These are phyloP conservation scores for Andrena minutula DNA, from an alignment of 2,888 invertebrate genomes.

Conservation along the genomic window DNA sequence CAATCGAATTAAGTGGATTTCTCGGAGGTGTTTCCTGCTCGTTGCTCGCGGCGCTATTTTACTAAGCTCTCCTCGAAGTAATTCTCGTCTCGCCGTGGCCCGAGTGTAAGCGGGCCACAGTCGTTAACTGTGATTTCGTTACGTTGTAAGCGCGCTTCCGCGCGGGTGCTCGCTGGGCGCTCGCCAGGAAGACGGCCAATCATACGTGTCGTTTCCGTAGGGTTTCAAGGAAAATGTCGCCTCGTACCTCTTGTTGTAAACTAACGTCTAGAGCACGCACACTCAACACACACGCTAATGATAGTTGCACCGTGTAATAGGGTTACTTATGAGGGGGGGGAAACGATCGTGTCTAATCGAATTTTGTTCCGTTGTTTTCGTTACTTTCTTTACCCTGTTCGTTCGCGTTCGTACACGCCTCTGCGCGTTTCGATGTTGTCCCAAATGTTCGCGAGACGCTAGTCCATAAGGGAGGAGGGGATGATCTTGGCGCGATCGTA, in stretches of 20 bases:
- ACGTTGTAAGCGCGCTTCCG: conserved; percentile 25
- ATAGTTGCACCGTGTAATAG: conserved; percentile 46
- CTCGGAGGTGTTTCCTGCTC: neutral
- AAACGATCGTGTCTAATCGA: conserved; percentile 10
- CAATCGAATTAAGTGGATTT: conserved; percentile 9
- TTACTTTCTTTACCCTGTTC: neutral
- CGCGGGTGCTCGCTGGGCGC: neutral
- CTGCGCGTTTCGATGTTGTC: conserved; percentile 20
- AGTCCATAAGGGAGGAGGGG: conserved; percentile 31
- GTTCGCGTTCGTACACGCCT: neutral
- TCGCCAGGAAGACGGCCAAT: conserved; percentile 5
- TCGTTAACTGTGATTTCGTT: conserved; percentile 65
- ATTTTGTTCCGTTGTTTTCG: conserved; percentile 12
- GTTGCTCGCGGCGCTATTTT: conserved; percentile 21
- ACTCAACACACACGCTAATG: conserved; percentile 5
- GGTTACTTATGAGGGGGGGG: conserved; percentile 23
- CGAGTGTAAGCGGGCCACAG: conserved; percentile 31
- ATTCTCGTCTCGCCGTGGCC: conserved; percentile 40
- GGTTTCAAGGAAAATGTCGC: conserved; percentile 16
- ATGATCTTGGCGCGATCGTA: neutral
- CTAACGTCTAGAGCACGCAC: conserved; percentile 37
- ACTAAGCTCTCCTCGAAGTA: conserved; percentile 27
- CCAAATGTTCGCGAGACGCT: conserved; percentile 27
- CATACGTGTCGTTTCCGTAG: conserved; percentile 42
- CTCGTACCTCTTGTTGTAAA: conserved; percentile 54